A percentile compares a stretch with the other conserved stretches of the same genome.
Evolutionary conservation across 2,888 invertebrate species (phyloP).

Genomic region (Seira musarum): DNA sequence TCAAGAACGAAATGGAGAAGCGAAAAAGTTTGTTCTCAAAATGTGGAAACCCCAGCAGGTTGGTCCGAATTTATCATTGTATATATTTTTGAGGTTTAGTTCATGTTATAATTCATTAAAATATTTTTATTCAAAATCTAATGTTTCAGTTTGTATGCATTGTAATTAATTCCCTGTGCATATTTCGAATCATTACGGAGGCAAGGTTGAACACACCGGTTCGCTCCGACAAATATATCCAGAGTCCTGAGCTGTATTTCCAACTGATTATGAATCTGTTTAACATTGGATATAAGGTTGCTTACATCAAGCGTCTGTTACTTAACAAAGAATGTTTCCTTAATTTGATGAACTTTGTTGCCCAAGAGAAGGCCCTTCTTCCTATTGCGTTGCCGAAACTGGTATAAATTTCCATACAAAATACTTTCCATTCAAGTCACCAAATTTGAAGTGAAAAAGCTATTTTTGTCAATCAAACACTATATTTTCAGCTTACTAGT

Average conservation of each 20-base stretch:
- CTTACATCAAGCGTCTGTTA: conserved; percentile 35
- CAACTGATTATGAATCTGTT: conserved; percentile 34
- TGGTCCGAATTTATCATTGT: not conserved
- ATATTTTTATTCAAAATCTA: not conserved
- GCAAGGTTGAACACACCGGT: conserved; percentile 14
- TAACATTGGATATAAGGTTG: conserved; percentile 34
- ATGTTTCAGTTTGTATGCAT: conserved; percentile 18
- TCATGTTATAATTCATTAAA: not conserved
- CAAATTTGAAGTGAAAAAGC: not conserved
- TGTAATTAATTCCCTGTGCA: conserved; percentile 9
- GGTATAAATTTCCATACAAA: no score
- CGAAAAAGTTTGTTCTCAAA: not conserved
- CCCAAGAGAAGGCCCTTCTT: not conserved
- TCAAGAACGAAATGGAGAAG: not conserved
- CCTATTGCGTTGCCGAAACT: conserved; percentile 6
- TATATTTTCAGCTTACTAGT: conserved; percentile 8
- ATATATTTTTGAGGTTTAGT: no score
- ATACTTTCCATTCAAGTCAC: no score
- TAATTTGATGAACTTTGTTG: not conserved
- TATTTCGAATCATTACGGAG: conserved; percentile 33
- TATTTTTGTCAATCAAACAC: not conserved
- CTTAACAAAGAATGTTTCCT: conserved; percentile 16
- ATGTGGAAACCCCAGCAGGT: conserved; percentile 25
- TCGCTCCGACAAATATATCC: not conserved
- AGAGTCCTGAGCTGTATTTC: conserved; percentile 43